phyloP scores from a whole-genome alignment of 2,113 vertebrate species.

The Chunga burmeisteri region DNA sequence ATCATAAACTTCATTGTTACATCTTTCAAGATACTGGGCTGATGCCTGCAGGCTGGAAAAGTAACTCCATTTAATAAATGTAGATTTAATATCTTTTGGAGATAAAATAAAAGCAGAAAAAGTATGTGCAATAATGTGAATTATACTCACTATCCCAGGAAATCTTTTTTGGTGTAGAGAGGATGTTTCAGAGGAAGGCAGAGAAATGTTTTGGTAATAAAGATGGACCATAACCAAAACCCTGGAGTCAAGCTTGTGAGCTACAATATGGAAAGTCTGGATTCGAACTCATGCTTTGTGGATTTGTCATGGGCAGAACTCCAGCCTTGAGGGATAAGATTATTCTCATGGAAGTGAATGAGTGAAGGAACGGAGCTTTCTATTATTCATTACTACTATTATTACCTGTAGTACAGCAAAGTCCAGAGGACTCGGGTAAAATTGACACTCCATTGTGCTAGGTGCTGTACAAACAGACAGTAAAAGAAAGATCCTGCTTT shows the following conservation, averaged over 20 bases:
- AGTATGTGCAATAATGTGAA: slow-evolving; percentile 32
- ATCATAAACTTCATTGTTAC: slow-evolving; percentile 70
- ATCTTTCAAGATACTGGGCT: slow-evolving; percentile 62
- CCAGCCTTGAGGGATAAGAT: not conserved
- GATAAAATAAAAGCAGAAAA: slow-evolving; percentile 69
- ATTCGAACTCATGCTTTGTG: not conserved
- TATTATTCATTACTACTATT: not conserved
- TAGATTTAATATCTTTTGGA: slow-evolving; percentile 68
- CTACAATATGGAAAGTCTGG: slow-evolving; percentile 10
- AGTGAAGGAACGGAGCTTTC: not conserved
- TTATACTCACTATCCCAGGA: slow-evolving; percentile 37
- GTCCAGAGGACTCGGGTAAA: not conserved
- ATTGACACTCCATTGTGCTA: not conserved
- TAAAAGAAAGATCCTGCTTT: not conserved
- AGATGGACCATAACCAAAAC: not conserved
- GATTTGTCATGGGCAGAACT: slow-evolving; percentile 13
- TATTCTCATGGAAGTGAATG: not conserved
- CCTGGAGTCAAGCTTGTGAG: slow-evolving; percentile 5
- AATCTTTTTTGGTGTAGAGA: slow-evolving; percentile 45
- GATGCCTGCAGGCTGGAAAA: slow-evolving; percentile 57
- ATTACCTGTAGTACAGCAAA: not conserved
- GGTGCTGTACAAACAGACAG: not conserved
- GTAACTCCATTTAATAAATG: slow-evolving; percentile 70
- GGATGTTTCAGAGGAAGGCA: slow-evolving; percentile 38
- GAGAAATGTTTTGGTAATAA: slow-evolving; percentile 42